Percentiles rank a stretch among this genome's conserved stretches.
Conservation (phyloP, 2,797 vertebrate species). For the Pitangus sulphuratus region DNA sequence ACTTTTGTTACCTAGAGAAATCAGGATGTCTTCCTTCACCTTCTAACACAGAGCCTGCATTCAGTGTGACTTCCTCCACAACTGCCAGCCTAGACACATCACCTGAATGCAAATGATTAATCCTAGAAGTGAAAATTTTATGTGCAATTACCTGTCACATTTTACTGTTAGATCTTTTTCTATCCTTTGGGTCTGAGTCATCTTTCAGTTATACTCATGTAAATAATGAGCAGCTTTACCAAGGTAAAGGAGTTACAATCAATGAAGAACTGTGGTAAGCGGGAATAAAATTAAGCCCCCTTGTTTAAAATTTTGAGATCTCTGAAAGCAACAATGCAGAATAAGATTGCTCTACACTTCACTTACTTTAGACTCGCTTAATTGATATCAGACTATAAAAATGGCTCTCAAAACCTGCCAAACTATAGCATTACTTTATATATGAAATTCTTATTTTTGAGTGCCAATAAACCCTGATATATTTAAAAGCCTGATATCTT, state of each 20-base stretch:
- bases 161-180: not conserved
- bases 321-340: not conserved
- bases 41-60: not conserved
- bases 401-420: not conserved
- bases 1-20: not conserved
- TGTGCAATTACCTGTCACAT: not conserved
- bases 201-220: not conserved
- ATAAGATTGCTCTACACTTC: not conserved
- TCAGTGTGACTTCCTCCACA: not conserved
- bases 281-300: not conserved
- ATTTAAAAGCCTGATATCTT: not conserved
- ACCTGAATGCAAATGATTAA: not conserved
- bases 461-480: slow-evolving; percentile 23
- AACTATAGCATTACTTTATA: slow-evolving; percentile 16
- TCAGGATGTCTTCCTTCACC: not conserved
- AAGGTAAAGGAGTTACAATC: not conserved
- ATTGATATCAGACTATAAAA: slow-evolving; percentile 33
- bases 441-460: slow-evolving; percentile 39
- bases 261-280: not conserved
- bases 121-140: not conserved
- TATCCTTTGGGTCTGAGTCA: not conserved
- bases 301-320: not conserved
- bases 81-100: not conserved
- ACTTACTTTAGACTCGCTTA: slow-evolving; percentile 1
- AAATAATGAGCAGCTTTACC: not conserved